phyloP scores from a whole-genome alignment of 2,888 invertebrate genomes.

The Mythimna albipuncta region DNA sequence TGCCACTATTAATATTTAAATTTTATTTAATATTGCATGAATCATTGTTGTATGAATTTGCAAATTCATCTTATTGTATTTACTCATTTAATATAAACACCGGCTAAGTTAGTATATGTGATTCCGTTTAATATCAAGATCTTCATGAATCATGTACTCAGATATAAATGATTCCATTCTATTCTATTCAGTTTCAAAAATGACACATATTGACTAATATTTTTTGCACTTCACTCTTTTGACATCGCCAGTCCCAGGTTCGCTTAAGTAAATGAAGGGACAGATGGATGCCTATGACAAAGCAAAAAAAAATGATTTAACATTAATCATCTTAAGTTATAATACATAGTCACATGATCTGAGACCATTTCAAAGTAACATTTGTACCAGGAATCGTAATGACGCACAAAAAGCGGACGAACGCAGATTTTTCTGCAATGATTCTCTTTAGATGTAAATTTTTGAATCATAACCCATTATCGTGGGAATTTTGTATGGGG shows the following conservation, averaged over 20 bases:
- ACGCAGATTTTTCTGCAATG: constrained; percentile 86
- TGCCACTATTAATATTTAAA: no score
- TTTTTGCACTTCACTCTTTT: constrained; percentile 13
- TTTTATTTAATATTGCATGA: no score
- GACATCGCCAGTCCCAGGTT: constrained; percentile 1
- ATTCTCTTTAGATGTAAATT: constrained; percentile 81
- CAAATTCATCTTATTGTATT: no score
- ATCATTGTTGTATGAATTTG: no score
- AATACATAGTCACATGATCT: constrained; percentile 47
- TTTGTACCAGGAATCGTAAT: constrained; percentile 76
- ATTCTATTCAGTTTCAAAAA: neutral
- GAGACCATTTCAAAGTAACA: constrained; percentile 61
- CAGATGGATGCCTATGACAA: constrained; percentile 29
- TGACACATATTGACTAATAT: constrained; percentile 27
- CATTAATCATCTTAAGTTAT: constrained; percentile 55
- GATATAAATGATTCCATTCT: no score
- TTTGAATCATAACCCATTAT: constrained; percentile 80
- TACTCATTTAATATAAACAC: no score
- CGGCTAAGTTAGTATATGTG: no score
- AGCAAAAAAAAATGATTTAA: constrained; percentile 22
- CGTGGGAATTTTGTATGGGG: constrained; percentile 70
- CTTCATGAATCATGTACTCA: no score
- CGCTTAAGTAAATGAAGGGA: constrained; percentile 3
- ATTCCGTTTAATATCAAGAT: no score
- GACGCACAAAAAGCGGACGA: constrained; percentile 84